Evolutionary conservation across 2,113 vertebrate species (phyloP), one percentile per base, ranked within the genome.

Genomic region (Hucho hucho): DNA sequence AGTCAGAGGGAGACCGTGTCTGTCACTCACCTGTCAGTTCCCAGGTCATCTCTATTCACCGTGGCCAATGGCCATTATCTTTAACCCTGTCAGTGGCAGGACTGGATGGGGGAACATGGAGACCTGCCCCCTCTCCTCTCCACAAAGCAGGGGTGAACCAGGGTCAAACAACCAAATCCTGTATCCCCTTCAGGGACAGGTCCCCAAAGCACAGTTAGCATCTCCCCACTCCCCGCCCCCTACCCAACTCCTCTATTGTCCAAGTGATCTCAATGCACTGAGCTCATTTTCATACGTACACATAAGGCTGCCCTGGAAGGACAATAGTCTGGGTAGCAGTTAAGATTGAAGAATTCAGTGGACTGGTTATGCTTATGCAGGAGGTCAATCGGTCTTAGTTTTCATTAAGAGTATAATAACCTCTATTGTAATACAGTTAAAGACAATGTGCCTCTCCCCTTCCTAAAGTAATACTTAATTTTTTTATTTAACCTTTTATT

Each of bases 201-300:
- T 24, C 59, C 12, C 59, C 4, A 53, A 53, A 63, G n/a, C n/a
- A 25, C 22, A 63, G n/a, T 63, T n/a, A 22, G n/a, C n/a, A 7
- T 25, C 22, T 20, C 77, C 82, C 78, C 65, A 65, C 0, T 70
- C 70, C 61, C 71, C 70, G 67, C 71, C 66, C 68, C 64, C 67
- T 64, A 58, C 24, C 24, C 75, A 2, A 73, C 22, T 16, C 14
- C 7, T 63, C 86, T 80, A 77, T 91, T 92, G 89, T 91, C 76
- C 47, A 25, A 67, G 3, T n/a, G 78, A 72, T 86, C 86, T 86
- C 87, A 80, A 83, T 75, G 70, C 86, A 88, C 88, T 65, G 68
- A 83, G 80, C 88, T 90, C 77, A 81, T 91, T 91, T 89, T 90
- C 88, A 90, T 86, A 90, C 89, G 84, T 76, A 74, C 81, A 67